Base-by-base conservation (phyloP, 2,797 vertebrate species). In the Betta splendens region DNA sequence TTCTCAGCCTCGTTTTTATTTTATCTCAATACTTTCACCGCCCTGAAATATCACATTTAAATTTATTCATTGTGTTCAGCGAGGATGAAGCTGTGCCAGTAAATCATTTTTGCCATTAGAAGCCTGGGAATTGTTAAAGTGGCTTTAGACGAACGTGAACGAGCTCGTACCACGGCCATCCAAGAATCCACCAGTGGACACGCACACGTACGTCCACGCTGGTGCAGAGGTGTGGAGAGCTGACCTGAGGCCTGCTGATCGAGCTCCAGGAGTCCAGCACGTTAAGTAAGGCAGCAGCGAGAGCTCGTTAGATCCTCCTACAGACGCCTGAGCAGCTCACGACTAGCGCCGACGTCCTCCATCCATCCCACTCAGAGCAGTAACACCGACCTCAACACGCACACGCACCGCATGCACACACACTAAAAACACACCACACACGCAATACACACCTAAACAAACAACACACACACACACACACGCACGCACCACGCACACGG, bases 291-390 rank as follows among this genome's bases (percentile, higher is more conserved):
- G 46, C 55, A 80, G 72, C 68, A 57, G 63, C 18, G 53, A 81
- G 81, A 44, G 84, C 72, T 60, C 64, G 88, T 85, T 85, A 82
- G 77, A 85, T 84, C 87, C 89, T 87, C 89, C 89, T 89, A 90
- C 90, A 86, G 87, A 89, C 75, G 85, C 82, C 80, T 78, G 76
- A 70, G 64, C 88, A 92, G 91, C n/a, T 93, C 92, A 93, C 91
- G 90, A 93, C 89, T 87, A 77, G 77, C 49, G 70, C 75, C 71
- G 79, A 85, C 83, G 80, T 80, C 85, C 84, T 81, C 77, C 75
- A 66, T 86, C 85, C 75, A 58, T 80, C n/a, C 74, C 80, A 73
- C 77, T 75, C 77, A 77, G 70, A 53, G 60, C 35, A 61, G 38
- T 15, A 77, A 58, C 42, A 5, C 72, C 77, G 71, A 77, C 61